These are phyloP conservation scores for Ypsolopha scabrella DNA, from an alignment of 2,888 invertebrate genomes.

Conservation along the genomic window DNA sequence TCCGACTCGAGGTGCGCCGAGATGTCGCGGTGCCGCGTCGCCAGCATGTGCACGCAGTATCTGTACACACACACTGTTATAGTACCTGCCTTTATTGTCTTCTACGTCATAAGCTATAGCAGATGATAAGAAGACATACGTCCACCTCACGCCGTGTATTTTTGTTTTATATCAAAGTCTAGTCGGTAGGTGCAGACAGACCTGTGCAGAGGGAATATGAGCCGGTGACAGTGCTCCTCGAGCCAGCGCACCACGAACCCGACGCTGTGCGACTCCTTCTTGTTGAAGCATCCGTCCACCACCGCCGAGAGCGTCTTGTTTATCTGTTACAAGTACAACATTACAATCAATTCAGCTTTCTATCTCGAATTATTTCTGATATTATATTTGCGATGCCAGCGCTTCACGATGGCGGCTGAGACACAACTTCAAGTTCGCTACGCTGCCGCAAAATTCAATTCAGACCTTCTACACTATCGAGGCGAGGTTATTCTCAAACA, in stretches of 20 bases:
- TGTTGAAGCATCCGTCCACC: slow-evolving; percentile 84
- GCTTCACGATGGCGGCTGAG: too few species aligned
- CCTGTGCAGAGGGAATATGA: slow-evolving; percentile 82
- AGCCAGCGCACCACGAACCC: slow-evolving; percentile 88
- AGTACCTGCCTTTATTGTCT: neutral
- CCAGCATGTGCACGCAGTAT: slow-evolving; percentile 60
- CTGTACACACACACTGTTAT: slow-evolving; percentile 22
- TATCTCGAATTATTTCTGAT: too few species aligned
- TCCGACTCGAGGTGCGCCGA: slow-evolving; percentile 26
- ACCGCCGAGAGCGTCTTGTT: slow-evolving; percentile 80
- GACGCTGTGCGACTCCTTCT: slow-evolving; percentile 78
- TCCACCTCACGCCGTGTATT: too few species aligned
- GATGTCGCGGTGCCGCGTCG: slow-evolving; percentile 70
- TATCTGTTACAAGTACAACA: slow-evolving; percentile 46
- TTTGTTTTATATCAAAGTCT: too few species aligned
- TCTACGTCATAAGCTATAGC: too few species aligned
- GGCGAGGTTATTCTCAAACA: too few species aligned
- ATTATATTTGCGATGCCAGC: too few species aligned
- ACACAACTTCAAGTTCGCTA: too few species aligned
- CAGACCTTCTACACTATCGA: too few species aligned
- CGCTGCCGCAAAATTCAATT: too few species aligned
- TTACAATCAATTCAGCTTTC: neutral
- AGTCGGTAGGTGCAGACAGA: slow-evolving; percentile 19
- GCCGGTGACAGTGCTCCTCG: slow-evolving; percentile 80
- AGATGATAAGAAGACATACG: too few species aligned